Base-by-base conservation (phyloP, 2,113 vertebrate species). In the Channa argus region DNA sequence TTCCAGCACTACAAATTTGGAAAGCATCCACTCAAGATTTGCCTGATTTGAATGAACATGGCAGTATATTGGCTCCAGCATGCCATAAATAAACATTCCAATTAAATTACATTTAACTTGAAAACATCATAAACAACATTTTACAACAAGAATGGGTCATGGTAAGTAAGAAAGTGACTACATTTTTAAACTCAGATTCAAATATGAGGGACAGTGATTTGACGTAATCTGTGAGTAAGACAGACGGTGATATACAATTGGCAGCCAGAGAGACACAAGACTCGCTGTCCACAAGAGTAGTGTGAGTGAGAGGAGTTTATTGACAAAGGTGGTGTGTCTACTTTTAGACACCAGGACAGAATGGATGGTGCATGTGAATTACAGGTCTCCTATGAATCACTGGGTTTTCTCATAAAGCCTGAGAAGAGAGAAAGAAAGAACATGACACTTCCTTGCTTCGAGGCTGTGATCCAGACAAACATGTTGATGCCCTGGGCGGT, bases 331-430 rank as follows among this genome's bases (percentile, higher is more conserved):
- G 72, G 34, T 45, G 62, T 39, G 71, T 84, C 63, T 89, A 89
- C 87, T 88, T 92, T 91, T 86, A 90, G 85, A 82, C 66, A 45
- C 77, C 53, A 15, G 50, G 44, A 67, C 52, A 67, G 83, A 83
- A 83, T 80, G 60, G 83, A 79, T 73, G 52, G 52, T 63, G 73
- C 52, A 39, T 83, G 82, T 63, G 80, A 93, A 90, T 88, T 88
- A 80, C 72, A 77, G 63, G 74, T 79, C 79, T 74, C 66, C 64
- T 62, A 78, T 93, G 88, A 93, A 88, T 93, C 83, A 91, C 77
- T 63, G 80, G 76, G 54, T 64, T 88, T 91, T 90, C 87, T 91
- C 85, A 83, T 85, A 84, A 90, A 81, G 76, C 44, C 59, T 2
- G 74, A 53, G 58, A 72, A 67, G 79, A 86, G 76, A 85, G 79